Percentiles rank a stretch among this genome's conserved stretches.
Evolutionary conservation across 2,888 invertebrate genomes (phyloP).

Genomic region (Cosmorhoe ocellata): DNA sequence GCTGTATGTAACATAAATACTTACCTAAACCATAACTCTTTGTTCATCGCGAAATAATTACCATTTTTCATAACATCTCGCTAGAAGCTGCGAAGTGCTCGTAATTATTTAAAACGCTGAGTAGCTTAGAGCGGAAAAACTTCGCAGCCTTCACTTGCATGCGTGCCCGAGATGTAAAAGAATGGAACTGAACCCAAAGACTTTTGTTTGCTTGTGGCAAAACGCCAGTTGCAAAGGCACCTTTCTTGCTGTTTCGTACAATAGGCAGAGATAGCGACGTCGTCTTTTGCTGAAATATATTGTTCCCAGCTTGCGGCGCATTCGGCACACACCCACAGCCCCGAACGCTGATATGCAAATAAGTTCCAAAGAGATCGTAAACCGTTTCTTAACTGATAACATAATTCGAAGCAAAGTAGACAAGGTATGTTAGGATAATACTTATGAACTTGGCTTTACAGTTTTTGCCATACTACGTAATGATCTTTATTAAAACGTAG

Average conservation of each 20-base stretch:
- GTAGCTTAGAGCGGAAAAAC: slow-evolving; percentile 6
- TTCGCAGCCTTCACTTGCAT: slow-evolving; percentile 17
- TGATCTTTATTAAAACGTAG: too few species aligned
- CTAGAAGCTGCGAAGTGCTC: neutral
- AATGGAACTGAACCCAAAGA: slow-evolving; percentile 23
- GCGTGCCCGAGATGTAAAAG: slow-evolving; percentile 16
- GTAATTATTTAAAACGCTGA: slow-evolving; percentile 4
- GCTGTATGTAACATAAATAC: neutral
- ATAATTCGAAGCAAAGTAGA: slow-evolving; percentile 64
- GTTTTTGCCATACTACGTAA: too few species aligned
- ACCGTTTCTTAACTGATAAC: slow-evolving; percentile 73
- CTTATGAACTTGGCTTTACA: slow-evolving; percentile 25
- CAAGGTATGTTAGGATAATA: slow-evolving; percentile 38
- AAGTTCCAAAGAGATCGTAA: slow-evolving; percentile 69
- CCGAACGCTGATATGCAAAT: slow-evolving; percentile 73
- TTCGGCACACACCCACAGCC: slow-evolving; percentile 53
- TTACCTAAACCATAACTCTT: too few species aligned
- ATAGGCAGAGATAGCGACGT: slow-evolving; percentile 65
- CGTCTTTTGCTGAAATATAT: slow-evolving; percentile 71
- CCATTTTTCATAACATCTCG: neutral
- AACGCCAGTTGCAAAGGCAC: slow-evolving; percentile 55
- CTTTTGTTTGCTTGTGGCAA: slow-evolving; percentile 46
- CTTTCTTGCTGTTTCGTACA: slow-evolving; percentile 57
- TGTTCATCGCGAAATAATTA: too few species aligned
- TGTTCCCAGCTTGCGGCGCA: slow-evolving; percentile 58